Percentiles rank a stretch among this genome's conserved stretches.
Evolutionary conservation across 2,113 vertebrate genomes (phyloP).

Genomic region (Hirundichthys speculiger): DNA sequence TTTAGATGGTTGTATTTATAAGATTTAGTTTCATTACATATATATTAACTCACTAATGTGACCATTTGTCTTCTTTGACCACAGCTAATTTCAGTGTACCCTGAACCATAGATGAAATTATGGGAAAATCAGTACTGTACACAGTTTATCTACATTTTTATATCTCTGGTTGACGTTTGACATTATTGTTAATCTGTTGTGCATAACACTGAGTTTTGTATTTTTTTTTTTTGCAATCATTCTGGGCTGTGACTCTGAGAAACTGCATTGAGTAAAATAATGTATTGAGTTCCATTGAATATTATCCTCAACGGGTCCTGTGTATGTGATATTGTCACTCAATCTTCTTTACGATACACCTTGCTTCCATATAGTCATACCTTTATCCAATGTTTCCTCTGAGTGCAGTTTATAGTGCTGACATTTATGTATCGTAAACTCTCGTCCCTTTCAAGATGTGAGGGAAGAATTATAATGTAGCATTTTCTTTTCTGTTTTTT

Average conservation of each 20-base stretch:
- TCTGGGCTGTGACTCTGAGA: too few relatives aligned
- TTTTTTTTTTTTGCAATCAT: too few relatives aligned
- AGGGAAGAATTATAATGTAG: conserved; percentile 37
- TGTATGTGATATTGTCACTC: conserved; percentile 7
- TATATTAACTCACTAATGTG: not conserved
- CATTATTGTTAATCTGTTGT: too few relatives aligned
- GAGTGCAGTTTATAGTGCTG: conserved; percentile 43
- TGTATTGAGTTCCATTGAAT: not conserved
- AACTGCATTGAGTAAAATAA: not conserved
- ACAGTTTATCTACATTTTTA: too few relatives aligned
- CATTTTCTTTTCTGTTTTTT: too few relatives aligned
- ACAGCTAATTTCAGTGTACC: too few relatives aligned
- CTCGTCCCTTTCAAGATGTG: conserved; percentile 34
- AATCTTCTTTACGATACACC: not conserved
- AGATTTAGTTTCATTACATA: too few relatives aligned
- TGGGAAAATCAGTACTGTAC: too few relatives aligned
- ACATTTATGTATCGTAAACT: conserved; percentile 59
- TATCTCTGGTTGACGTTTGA: too few relatives aligned
- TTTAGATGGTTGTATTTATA: too few relatives aligned
- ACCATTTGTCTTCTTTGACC: not conserved
- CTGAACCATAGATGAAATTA: too few relatives aligned
- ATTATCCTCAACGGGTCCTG: conserved; percentile 3
- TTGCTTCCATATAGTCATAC: conserved; percentile 15
- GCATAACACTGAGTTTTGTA: too few relatives aligned
- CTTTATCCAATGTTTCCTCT: conserved; percentile 27